These are phyloP conservation scores for Heliconius aoede DNA, from an alignment of 2,888 invertebrate species.

Conservation along the genomic window DNA sequence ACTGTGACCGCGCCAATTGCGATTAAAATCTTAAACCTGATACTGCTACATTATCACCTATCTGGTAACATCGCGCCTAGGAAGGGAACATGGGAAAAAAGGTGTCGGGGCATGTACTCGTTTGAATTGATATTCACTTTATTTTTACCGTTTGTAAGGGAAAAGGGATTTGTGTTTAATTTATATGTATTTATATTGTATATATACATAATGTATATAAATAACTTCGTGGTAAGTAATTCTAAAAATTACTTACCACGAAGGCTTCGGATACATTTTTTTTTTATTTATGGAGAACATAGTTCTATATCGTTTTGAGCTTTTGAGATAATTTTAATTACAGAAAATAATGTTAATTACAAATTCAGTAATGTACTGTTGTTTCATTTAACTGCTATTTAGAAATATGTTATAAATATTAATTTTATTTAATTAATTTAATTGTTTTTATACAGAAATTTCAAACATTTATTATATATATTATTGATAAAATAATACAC, in stretches of 20 bases:
- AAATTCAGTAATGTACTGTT: background rate
- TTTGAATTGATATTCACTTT: conserved; percentile 20
- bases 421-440: no score
- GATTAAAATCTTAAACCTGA: conserved; percentile 69
- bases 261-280: background rate
- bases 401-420: background rate
- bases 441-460: no score
- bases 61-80: conserved; percentile 62
- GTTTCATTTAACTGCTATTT: background rate
- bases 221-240: no score
- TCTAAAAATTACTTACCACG: no score
- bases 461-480: background rate
- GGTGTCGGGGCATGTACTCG: conserved; percentile 18
- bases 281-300: background rate
- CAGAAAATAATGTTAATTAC: background rate
- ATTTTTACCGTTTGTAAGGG: background rate
- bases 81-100: conserved; percentile 44
- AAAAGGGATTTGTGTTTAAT: background rate
- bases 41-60: conserved; percentile 61
- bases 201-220: background rate
- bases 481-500: background rate
- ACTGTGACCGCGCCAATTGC: conserved; percentile 55
- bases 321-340: background rate
- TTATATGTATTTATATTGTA: background rate
- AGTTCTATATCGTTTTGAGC: background rate